Percentiles rank a stretch among this genome's conserved stretches.
Evolutionary conservation across 2,113 vertebrate species (phyloP).

Genomic region (Blennius ocellaris): DNA sequence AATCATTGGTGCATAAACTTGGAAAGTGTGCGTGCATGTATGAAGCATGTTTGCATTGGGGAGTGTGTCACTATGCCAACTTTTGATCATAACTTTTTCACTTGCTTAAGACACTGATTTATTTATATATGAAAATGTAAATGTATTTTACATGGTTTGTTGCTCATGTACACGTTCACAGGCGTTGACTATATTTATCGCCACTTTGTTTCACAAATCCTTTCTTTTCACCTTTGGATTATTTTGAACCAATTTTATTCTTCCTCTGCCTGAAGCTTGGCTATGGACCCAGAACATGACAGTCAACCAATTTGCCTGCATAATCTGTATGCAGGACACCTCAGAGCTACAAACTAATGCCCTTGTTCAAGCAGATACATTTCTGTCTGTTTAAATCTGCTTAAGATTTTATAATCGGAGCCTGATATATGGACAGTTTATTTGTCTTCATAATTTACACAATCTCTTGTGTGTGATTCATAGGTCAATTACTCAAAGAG

Average conservation of each 20-base stretch:
- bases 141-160: too few species aligned
- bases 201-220: too few species aligned
- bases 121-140: too few species aligned
- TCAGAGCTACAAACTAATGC: constrained; percentile 51
- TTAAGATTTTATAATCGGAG: constrained; percentile 70
- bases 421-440: constrained; percentile 73
- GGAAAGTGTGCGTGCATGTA: constrained; percentile 48
- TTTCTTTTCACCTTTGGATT: too few species aligned
- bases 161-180: too few species aligned
- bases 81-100: constrained; percentile 21
- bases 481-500: constrained; percentile 78
- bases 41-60: constrained; percentile 52
- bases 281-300: constrained; percentile 28
- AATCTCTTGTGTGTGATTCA: constrained; percentile 77
- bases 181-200: too few species aligned
- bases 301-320: constrained; percentile 15
- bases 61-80: constrained; percentile 32
- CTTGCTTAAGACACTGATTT: background rate
- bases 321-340: constrained; percentile 65
- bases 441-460: constrained; percentile 77
- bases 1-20: constrained; percentile 71
- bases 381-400: constrained; percentile 68
- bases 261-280: constrained; percentile 22
- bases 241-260: constrained; percentile 13
- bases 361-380: constrained; percentile 60